phyloP scores from a whole-genome alignment of 2,113 vertebrate genomes.

The Bagarius yarrelli region DNA sequence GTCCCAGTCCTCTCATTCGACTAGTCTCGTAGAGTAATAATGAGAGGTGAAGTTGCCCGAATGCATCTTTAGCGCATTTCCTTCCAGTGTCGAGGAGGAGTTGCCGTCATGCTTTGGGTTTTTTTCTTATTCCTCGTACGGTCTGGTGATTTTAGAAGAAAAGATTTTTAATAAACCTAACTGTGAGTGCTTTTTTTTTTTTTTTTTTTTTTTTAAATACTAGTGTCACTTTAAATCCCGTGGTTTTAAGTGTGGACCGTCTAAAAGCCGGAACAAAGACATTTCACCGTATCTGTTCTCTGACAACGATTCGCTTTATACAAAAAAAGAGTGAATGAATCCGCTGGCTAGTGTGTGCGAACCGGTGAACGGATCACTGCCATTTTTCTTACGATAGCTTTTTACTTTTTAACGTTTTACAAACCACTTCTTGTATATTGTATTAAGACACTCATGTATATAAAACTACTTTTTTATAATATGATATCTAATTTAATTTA shows the following conservation, averaged over 20 bases:
- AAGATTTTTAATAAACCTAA: conserved; percentile 8
- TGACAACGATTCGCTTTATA: conserved; percentile 37
- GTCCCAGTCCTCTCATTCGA: neutral
- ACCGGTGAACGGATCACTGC: conserved; percentile 71
- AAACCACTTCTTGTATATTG: conserved; percentile 81
- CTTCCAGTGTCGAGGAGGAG: conserved; percentile 24
- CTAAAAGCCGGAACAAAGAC: conserved; percentile 21
- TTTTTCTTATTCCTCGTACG: neutral
- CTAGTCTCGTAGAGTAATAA: neutral
- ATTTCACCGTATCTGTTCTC: conserved; percentile 18
- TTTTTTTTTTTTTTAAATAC: conserved; percentile 16
- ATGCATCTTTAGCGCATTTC: conserved; percentile 11
- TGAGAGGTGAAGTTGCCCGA: neutral
- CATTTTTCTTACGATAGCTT: conserved; percentile 85
- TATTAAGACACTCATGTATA: conserved; percentile 67
- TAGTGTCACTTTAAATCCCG: conserved; percentile 47
- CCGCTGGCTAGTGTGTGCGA: neutral
- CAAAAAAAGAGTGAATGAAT: conserved; percentile 11
- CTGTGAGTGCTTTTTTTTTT: neutral
- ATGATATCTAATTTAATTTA: conserved; percentile 69
- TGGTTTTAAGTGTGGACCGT: conserved; percentile 28
- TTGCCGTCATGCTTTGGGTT: conserved; percentile 20
- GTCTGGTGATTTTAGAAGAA: neutral
- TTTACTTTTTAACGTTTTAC: conserved; percentile 84
- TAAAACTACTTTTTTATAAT: conserved; percentile 66